phyloP scores from a whole-genome alignment of 2,797 vertebrate genomes.

The Hemitrygon akajei region DNA sequence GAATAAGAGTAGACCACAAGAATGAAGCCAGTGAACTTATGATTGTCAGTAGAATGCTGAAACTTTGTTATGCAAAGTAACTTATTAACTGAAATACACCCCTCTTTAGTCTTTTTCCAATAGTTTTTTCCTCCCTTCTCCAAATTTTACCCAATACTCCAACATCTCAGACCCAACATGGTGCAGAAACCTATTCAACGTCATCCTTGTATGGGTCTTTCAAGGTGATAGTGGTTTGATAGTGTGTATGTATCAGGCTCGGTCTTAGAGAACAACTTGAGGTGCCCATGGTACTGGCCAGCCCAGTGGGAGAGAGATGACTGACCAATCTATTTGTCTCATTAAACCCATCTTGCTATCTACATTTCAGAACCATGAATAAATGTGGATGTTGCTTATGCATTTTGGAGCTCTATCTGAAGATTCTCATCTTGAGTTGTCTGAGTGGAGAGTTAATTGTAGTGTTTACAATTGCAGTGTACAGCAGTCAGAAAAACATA shows the following conservation, averaged over 20 bases:
- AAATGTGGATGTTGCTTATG: background rate
- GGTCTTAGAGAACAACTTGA: background rate
- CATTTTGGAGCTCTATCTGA: background rate
- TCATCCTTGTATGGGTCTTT: background rate
- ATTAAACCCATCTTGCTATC: background rate
- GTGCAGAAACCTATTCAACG: background rate
- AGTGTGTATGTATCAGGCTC: background rate
- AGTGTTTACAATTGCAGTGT: background rate
- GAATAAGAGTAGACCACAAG: constrained; percentile 3
- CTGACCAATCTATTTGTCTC: background rate
- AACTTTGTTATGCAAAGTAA: background rate
- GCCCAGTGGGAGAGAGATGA: background rate
- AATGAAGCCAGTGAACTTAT: background rate
- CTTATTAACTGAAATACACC: background rate
- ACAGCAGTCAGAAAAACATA: background rate
- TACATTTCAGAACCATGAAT: background rate
- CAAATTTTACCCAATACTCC: no score
- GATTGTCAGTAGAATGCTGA: background rate
- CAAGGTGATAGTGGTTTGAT: background rate
- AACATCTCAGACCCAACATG: background rate
- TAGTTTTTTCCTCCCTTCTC: background rate
- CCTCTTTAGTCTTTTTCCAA: background rate
- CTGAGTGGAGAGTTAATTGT: background rate
- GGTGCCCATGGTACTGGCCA: no score
- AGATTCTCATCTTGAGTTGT: background rate